Evolutionary conservation across 2,888 invertebrate species (phyloP).

Genomic region (Carcina quercana): DNA sequence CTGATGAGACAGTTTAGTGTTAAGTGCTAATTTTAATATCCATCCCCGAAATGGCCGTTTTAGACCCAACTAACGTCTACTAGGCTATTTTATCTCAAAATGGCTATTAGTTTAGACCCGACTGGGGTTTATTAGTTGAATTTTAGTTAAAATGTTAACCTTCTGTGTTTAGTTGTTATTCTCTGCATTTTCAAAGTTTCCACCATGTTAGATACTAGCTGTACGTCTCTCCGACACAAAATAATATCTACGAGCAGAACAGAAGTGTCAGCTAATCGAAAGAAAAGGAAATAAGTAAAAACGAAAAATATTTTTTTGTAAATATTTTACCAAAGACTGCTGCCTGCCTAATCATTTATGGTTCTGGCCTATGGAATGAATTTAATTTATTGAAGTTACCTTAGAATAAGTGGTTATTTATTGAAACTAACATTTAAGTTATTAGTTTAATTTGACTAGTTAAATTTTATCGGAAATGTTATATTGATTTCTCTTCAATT

Average conservation of each 20-base stretch:
- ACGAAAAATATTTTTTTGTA: slow-evolving; percentile 40
- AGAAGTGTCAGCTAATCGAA: slow-evolving; percentile 56
- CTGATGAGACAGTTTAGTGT: slow-evolving; percentile 37
- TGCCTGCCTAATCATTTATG: slow-evolving; percentile 37
- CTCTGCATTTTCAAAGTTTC: slow-evolving; percentile 15
- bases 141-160: slow-evolving; percentile 17
- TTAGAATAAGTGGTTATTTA: slow-evolving; percentile 65
- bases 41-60: slow-evolving; percentile 32
- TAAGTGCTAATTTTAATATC: slow-evolving; percentile 24
- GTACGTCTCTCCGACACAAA: slow-evolving; percentile 49
- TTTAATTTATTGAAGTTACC: slow-evolving; percentile 71
- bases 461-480: slow-evolving; percentile 25
- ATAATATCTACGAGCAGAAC: slow-evolving; percentile 54
- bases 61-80: slow-evolving; percentile 47
- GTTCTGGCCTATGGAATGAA: slow-evolving; percentile 39
- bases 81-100: slow-evolving; percentile 33
- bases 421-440: slow-evolving; percentile 54
- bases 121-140: slow-evolving; percentile 45
- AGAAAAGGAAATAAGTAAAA: slow-evolving; percentile 48
- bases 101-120: slow-evolving; percentile 50
- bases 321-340: slow-evolving; percentile 68
- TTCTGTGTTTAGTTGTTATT: slow-evolving; percentile 17
- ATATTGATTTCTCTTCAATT: slow-evolving; percentile 2
- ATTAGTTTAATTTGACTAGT: slow-evolving; percentile 38
- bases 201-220: slow-evolving; percentile 19